Conservation (phyloP, 2,888 invertebrate species). For the Hypomecis punctinalis region DNA sequence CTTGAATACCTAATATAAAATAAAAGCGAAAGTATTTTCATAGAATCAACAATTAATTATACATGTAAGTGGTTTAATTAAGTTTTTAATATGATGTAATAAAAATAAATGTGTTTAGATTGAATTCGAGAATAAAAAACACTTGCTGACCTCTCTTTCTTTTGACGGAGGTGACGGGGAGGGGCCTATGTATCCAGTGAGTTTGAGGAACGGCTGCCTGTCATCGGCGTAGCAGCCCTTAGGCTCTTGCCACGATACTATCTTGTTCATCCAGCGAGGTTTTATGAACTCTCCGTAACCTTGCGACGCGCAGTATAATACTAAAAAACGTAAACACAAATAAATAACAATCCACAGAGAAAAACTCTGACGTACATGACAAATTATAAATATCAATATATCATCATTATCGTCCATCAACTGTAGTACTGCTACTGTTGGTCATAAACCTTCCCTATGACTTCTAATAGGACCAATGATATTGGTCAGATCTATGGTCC, state of each 20-base stretch:
- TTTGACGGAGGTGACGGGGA: slow-evolving; percentile 54
- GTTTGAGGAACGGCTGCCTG: slow-evolving; percentile 69
- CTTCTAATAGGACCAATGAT: no score
- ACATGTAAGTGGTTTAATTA: neutral
- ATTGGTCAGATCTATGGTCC: no score
- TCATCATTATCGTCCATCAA: no score
- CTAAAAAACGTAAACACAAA: slow-evolving; percentile 53
- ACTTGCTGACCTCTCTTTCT: slow-evolving; percentile 64
- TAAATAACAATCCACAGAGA: neutral
- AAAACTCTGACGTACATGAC: no score
- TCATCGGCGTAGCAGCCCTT: slow-evolving; percentile 78
- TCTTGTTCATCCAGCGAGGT: slow-evolving; percentile 80
- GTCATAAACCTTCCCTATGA: no score
- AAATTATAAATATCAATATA: no score
- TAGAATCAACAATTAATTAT: slow-evolving; percentile 15
- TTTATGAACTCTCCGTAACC: slow-evolving; percentile 81
- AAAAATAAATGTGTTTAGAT: neutral
- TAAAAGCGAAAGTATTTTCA: neutral
- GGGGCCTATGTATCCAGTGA: slow-evolving; percentile 73
- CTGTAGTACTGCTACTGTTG: no score
- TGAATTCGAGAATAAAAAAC: neutral
- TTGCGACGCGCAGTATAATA: slow-evolving; percentile 72
- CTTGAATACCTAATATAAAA: neutral
- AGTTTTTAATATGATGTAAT: neutral
- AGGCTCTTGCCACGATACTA: slow-evolving; percentile 78